A percentile compares a stretch with the other conserved stretches of the same genome.
Conservation (phyloP, 1,140 invertebrate genomes). For the Parapsyche elsis region DNA sequence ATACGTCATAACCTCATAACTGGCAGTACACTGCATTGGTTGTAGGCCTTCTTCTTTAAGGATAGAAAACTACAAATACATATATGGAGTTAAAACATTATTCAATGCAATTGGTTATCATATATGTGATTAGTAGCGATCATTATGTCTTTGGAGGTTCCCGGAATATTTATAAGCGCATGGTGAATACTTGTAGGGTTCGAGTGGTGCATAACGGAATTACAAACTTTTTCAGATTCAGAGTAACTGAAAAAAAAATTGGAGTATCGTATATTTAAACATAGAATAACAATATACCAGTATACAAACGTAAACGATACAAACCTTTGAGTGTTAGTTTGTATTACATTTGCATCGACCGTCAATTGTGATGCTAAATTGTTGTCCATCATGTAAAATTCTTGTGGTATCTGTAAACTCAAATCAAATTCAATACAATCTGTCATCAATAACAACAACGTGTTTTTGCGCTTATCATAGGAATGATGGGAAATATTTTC, state of each 20-base stretch:
- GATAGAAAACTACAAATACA: no score
- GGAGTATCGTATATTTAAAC: not conserved
- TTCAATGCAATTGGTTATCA: not conserved
- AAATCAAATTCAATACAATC: no score
- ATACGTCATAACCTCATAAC: no score
- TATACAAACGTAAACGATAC: not conserved
- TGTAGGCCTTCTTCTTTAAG: no score
- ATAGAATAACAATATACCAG: not conserved
- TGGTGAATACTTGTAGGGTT: not conserved
- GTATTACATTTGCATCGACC: not conserved
- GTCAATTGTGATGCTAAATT: not conserved
- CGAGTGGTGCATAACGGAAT: not conserved
- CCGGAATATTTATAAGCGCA: not conserved
- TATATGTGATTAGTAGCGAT: not conserved
- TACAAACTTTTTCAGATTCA: not conserved
- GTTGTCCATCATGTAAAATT: not conserved
- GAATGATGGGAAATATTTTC: no score
- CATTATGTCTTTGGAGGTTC: not conserved
- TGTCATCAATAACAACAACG: no score
- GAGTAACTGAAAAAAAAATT: not conserved
- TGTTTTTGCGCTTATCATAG: no score
- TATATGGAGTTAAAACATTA: no score
- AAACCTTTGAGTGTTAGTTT: not conserved
- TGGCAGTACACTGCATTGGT: no score
- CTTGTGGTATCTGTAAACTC: not conserved